Conservation (phyloP, 2,113 vertebrate genomes). For the Charadrius vociferus region DNA sequence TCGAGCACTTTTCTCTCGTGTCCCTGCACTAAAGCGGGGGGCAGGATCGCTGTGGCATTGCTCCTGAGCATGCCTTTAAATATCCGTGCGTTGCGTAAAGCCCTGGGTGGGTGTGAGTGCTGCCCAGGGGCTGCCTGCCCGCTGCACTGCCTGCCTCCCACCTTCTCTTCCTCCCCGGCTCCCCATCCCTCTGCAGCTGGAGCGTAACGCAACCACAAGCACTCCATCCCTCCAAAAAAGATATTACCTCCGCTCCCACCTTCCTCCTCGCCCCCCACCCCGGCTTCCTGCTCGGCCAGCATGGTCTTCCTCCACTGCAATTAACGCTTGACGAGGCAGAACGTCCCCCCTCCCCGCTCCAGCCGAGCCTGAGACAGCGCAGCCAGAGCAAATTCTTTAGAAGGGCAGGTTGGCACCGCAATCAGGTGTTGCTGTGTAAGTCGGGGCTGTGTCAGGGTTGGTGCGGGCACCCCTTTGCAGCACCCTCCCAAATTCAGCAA, state of each 20-base stretch:
- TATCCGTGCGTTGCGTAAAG: neutral
- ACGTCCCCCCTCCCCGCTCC: neutral
- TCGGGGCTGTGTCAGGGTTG: neutral
- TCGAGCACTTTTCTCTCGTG: accelerated
- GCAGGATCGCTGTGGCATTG: accelerated
- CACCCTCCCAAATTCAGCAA: neutral
- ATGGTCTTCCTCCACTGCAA: conserved; percentile 56
- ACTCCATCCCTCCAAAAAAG: conserved; percentile 16
- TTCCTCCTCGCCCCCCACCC: neutral
- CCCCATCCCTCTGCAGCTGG: neutral
- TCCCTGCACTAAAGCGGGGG: neutral
- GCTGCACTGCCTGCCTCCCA: conserved; percentile 61
- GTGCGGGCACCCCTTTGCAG: accelerated
- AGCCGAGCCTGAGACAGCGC: accelerated
- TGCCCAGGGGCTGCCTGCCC: conserved; percentile 53
- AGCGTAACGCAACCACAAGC: accelerated
- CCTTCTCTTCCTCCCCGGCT: conserved; percentile 27
- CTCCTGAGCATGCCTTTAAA: neutral
- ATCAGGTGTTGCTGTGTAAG: neutral
- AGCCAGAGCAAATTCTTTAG: neutral
- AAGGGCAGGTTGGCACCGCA: neutral
- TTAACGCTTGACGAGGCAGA: neutral
- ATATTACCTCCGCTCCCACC: conserved; percentile 66
- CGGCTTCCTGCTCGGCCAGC: conserved; percentile 62
- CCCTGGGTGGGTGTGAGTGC: neutral